Base-by-base conservation (phyloP, 2,113 vertebrate species). In the Spea multiplicata region DNA sequence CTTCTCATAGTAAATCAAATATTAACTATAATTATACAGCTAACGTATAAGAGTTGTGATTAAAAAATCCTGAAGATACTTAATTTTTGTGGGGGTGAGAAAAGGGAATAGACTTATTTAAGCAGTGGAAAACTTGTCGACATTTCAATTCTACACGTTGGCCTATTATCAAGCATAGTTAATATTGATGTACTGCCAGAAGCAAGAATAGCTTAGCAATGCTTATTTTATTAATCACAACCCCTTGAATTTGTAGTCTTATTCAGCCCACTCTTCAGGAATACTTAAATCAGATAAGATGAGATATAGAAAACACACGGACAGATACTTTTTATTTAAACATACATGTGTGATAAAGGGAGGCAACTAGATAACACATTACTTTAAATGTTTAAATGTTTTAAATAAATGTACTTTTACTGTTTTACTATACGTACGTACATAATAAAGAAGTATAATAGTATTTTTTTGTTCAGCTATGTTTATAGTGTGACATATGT, bases 401-500 rank as follows among this genome's bases (percentile, higher is more conserved):
- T 30, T 30, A 30, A 30, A 2, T 30, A 30, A 30, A 30, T 30
- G 30, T 30, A 30, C 30, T 30, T 30, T 30, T 30, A 30, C 30
- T 30, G 30, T 30, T 30, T 30, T 30, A 30, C 30, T 30, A 30
- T 30, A 30, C 2, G 30, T 30, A 30, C 30, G 30, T 30, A 30
- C 30, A 30, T 30, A 2, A 30, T 62, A 64, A 74, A 74, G 62
- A 64, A 49, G 16, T 49, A 47, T 16, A 64, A 47, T 64, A 9
- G 59, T 49, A 17, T 49, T 67, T 44, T 44, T 49, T 9, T 47
- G 45, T 59, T 49, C 59, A 74, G 59, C 72, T 74, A 59, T 47
- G 64, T 64, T 74, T 57, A 44, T 59, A 45, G 53, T 8, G 14
- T 73, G 71, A 61, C 8, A 52, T 52, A 65, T 44, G 52, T 61